A percentile compares a stretch with the other conserved stretches of the same genome.
These are phyloP conservation scores for Tursiops truncatus DNA, from an alignment of 2,113 vertebrate species.

Conservation along the genomic window DNA sequence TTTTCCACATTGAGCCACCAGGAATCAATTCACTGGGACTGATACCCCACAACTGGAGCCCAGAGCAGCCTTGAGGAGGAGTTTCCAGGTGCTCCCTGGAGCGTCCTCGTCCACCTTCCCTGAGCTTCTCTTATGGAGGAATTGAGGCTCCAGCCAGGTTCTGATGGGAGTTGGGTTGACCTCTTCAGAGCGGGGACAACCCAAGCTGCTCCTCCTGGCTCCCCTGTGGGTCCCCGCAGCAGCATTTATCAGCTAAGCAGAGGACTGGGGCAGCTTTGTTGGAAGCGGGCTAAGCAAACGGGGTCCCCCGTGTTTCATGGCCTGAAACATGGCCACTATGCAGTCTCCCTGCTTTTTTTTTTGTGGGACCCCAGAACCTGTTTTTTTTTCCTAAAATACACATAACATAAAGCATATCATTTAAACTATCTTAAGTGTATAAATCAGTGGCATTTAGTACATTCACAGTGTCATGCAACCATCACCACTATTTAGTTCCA, in stretches of 20 bases:
- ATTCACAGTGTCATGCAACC: accelerated
- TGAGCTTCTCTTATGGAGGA: background rate
- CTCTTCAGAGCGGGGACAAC: background rate
- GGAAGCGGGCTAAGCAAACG: background rate
- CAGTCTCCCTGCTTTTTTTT: background rate
- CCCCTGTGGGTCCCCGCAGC: background rate
- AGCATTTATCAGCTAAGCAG: background rate
- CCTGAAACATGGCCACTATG: background rate
- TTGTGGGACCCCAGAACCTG: background rate
- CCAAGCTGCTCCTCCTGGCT: background rate
- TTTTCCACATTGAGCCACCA: background rate
- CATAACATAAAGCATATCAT: background rate
- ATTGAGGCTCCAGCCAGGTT: background rate
- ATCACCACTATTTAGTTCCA: background rate
- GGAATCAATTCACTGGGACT: background rate
- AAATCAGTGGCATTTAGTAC: background rate
- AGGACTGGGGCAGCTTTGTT: background rate
- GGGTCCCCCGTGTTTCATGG: accelerated
- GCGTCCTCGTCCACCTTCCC: background rate
- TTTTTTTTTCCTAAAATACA: background rate
- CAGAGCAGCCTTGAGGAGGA: background rate
- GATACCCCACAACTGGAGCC: too few relatives aligned
- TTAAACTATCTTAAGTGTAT: background rate
- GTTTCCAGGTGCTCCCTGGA: background rate
- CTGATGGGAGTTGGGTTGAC: background rate